phyloP scores from a whole-genome alignment of 1,140 invertebrate species.

The Drosophila aff. region DNA sequence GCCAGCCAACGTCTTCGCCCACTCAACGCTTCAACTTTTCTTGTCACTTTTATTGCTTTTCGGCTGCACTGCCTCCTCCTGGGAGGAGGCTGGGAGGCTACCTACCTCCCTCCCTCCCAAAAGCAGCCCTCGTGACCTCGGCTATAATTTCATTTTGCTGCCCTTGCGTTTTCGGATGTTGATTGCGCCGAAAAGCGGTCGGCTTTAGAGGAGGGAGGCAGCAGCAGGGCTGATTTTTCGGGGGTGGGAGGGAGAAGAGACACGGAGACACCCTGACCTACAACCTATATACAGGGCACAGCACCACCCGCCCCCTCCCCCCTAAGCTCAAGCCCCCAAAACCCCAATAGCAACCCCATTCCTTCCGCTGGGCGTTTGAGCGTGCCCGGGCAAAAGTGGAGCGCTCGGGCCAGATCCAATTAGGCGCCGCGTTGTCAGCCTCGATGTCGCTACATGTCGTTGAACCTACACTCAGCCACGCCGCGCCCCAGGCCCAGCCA shows the following conservation, averaged over 20 bases:
- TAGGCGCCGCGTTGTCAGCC: slow-evolving; percentile 68
- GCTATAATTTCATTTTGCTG: slow-evolving; percentile 77
- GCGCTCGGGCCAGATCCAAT: slow-evolving; percentile 78
- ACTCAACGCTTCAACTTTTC: slow-evolving; percentile 55
- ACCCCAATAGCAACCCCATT: background rate
- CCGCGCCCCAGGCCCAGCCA: background rate
- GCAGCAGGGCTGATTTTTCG: slow-evolving; percentile 4
- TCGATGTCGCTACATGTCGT: slow-evolving; percentile 57
- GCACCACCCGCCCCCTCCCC: background rate
- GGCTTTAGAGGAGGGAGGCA: slow-evolving; percentile 1
- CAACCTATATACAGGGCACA: slow-evolving; percentile 3
- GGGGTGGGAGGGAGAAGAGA: background rate
- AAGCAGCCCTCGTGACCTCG: slow-evolving; percentile 46
- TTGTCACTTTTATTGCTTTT: slow-evolving; percentile 55
- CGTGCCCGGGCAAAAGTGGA: slow-evolving; percentile 58
- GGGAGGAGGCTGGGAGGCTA: background rate
- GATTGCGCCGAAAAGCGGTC: slow-evolving; percentile 71
- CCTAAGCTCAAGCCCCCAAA: slow-evolving; percentile 2
- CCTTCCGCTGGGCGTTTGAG: background rate
- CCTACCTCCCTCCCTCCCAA: background rate
- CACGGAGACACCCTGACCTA: slow-evolving; percentile 37
- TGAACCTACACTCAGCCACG: slow-evolving; percentile 34
- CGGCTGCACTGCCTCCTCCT: slow-evolving; percentile 54
- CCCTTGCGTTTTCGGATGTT: slow-evolving; percentile 71
- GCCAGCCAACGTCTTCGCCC: slow-evolving; percentile 18